phyloP scores from a whole-genome alignment of 1,140 invertebrate genomes.

The Homarus americanus region DNA sequence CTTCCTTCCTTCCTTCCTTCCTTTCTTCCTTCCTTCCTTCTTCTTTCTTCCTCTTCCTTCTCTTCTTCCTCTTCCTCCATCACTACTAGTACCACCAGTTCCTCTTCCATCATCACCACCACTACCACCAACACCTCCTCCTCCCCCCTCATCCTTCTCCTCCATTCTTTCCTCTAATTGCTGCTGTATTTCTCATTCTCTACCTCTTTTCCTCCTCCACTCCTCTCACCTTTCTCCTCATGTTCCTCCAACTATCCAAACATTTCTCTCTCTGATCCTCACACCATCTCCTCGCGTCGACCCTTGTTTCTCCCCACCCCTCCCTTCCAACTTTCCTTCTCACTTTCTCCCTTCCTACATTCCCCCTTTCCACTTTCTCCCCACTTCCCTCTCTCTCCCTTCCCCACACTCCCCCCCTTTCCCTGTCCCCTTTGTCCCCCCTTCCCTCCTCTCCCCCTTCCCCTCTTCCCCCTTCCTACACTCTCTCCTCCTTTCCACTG shows the following conservation, averaged over 20 bases:
- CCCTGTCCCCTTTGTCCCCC: background rate
- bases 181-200: background rate
- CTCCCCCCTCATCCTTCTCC: background rate
- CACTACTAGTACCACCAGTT: background rate
- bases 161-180: background rate
- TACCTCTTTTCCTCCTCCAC: background rate
- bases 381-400: background rate
- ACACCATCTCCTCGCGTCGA: background rate
- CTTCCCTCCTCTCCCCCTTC: too few species aligned
- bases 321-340: background rate
- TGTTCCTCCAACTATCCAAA: background rate
- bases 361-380: background rate
- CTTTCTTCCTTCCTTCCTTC: slow-evolving; percentile 5
- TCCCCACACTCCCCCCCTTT: background rate
- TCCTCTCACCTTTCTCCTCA: background rate
- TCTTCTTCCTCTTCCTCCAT: background rate
- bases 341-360: background rate
- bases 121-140: background rate
- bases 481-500: background rate
- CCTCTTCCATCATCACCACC: background rate
- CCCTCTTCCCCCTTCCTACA: background rate
- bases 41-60: background rate
- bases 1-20: slow-evolving; percentile 15
- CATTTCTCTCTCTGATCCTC: too few species aligned
- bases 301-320: background rate